These are phyloP conservation scores for Hiodon tergisus DNA, from an alignment of 2,113 vertebrate species.

Conservation along the genomic window DNA sequence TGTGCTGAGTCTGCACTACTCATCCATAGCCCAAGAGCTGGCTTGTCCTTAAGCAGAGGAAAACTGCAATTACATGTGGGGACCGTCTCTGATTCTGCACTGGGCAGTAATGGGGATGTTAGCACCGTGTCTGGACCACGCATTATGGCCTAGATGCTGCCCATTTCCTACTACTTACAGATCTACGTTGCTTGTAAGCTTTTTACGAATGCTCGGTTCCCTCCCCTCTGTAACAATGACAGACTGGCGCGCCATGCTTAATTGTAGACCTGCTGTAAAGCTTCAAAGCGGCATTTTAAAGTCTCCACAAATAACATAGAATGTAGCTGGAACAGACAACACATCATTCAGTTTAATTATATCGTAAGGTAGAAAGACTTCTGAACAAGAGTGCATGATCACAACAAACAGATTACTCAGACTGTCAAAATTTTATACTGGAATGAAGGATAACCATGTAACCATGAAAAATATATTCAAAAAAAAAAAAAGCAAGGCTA, in stretches of 20 bases:
- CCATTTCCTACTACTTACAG: background rate
- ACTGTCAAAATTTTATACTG: background rate
- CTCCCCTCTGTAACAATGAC: conserved; percentile 24
- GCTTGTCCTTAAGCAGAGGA: background rate
- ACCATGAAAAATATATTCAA: background rate
- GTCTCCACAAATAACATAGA: conserved; percentile 6
- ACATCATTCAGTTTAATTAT: conserved; percentile 3
- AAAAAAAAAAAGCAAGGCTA: too few relatives aligned
- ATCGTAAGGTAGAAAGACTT: background rate
- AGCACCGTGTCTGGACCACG: background rate
- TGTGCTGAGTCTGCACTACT: conserved; percentile 15
- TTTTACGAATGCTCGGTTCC: background rate
- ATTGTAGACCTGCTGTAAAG: conserved; percentile 30
- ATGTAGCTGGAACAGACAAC: background rate
- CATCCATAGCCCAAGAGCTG: background rate
- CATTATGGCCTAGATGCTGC: background rate
- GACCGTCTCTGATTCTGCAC: background rate
- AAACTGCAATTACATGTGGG: background rate
- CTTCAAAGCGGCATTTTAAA: conserved; percentile 24
- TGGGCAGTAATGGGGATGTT: background rate
- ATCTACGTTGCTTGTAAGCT: background rate
- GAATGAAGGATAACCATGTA: background rate
- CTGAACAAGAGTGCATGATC: background rate
- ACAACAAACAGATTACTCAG: background rate
- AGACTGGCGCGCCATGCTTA: conserved; percentile 33